These are phyloP conservation scores for Siphamia tubifer DNA, from an alignment of 2,113 vertebrate genomes.

Conservation along the genomic window DNA sequence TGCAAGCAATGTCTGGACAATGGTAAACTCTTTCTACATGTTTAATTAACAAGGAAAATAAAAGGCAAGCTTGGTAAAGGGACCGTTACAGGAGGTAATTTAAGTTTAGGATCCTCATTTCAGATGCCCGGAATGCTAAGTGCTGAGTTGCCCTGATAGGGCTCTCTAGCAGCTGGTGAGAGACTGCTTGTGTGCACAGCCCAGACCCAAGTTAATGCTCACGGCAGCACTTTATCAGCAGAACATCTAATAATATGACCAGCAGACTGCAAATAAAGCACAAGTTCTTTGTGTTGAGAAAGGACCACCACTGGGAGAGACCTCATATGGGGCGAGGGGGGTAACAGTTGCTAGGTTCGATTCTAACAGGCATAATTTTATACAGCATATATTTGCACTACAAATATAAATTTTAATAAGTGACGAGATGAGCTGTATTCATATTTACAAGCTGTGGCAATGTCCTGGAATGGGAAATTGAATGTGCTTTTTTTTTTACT, in stretches of 20 bases:
- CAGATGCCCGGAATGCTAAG: slow-evolving; percentile 60
- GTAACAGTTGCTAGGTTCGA: neutral
- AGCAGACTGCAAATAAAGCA: slow-evolving; percentile 44
- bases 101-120: slow-evolving; percentile 66
- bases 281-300: slow-evolving; percentile 29
- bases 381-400: neutral
- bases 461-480: neutral
- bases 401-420: neutral
- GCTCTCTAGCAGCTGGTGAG: slow-evolving; percentile 59
- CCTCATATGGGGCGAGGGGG: neutral
- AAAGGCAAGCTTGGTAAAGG: slow-evolving; percentile 26
- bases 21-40: slow-evolving; percentile 63
- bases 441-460: neutral
- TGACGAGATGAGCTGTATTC: neutral
- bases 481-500: no score
- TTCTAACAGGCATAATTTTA: slow-evolving; percentile 9
- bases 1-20: slow-evolving; percentile 38
- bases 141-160: slow-evolving; percentile 40
- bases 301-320: slow-evolving; percentile 1
- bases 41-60: slow-evolving; percentile 72
- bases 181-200: slow-evolving; percentile 36
- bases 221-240: slow-evolving; percentile 54
- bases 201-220: slow-evolving; percentile 55
- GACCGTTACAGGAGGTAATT: slow-evolving; percentile 49
- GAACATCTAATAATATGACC: slow-evolving; percentile 49